Base-by-base conservation (phyloP, 2,113 vertebrate genomes). In the Scatophagus argus region DNA sequence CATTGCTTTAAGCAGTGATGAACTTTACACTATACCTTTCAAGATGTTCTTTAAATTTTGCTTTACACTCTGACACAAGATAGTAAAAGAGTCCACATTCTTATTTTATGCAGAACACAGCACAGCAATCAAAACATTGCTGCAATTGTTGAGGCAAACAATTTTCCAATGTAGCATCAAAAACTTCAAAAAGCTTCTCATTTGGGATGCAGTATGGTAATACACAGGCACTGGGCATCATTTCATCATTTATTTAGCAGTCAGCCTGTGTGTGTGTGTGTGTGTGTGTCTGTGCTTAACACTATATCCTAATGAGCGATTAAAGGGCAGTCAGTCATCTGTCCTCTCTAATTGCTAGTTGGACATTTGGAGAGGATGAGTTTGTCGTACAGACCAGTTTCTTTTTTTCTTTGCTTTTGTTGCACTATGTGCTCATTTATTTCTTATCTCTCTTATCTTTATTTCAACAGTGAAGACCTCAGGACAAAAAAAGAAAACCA, bases 371-470 rank as follows among this genome's bases (percentile, higher is more conserved):
- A 69, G 32, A 55, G 13, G 12, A 31, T 70, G 17, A 14, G 31
- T 66, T 71, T 60, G 44, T 49, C 52, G 36, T 34, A 47, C 54
- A 32, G 32, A 9, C 36, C 10, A 78, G 36, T 31, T 36, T 63
- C 6, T 44, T 8, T 56, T 31, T 31, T 36, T 63, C 6, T 44
- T 8, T 56, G 21, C 54, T 69, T 46, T 47, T 58, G 59, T 49
- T 32, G 14, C 32, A 23, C 17, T 31, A 11, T 41, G 27, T 13
- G 1, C 25, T 47, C 21, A 16, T 73, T 83, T 47, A 39, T 63
- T 60, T 52, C 23, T 82, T 52, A 59, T 77, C 58, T 58, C 27
- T 61, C 32, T 78, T 49, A 55, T 74, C 52, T 67, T 73, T 44
- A 59, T 80, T 70, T 61, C 23, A 62, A 58, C 27, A 36, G 8